phyloP scores from a whole-genome alignment of 2,888 invertebrate genomes.

The Bedellia somnulentella region DNA sequence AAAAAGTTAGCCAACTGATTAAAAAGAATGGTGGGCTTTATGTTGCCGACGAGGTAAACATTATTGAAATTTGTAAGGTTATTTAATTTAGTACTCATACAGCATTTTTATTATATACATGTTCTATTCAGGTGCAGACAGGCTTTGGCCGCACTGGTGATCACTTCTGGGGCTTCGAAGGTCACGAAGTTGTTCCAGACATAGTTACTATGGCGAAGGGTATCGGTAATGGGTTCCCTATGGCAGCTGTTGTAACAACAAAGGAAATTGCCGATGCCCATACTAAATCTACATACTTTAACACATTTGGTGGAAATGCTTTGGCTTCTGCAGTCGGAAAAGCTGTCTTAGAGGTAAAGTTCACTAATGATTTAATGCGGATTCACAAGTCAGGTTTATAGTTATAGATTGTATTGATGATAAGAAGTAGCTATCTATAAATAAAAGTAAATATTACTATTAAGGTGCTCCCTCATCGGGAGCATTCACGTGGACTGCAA shows the following conservation, averaged over 20 bases:
- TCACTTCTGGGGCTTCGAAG: constrained; percentile 95
- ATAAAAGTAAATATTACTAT: too few species aligned
- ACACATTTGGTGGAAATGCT: constrained; percentile 96
- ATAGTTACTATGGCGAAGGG: constrained; percentile 96
- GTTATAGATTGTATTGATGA: neutral
- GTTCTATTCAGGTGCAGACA: constrained; percentile 75
- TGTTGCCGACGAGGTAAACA: constrained; percentile 83
- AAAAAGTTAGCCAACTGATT: constrained; percentile 76
- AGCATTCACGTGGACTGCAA: too few species aligned
- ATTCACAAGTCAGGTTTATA: too few species aligned
- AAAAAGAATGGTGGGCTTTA: constrained; percentile 83
- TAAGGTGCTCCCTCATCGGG: too few species aligned
- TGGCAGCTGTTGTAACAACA: constrained; percentile 94
- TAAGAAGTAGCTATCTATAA: too few species aligned
- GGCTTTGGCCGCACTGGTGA: constrained; percentile 95
- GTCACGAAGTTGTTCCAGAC: constrained; percentile 84
- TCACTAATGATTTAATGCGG: constrained; percentile 6
- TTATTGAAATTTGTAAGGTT: neutral
- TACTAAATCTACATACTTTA: constrained; percentile 80
- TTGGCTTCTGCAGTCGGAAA: constrained; percentile 85
- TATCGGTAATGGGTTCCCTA: constrained; percentile 93
- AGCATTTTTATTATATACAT: neutral
- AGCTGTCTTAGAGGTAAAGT: constrained; percentile 85
- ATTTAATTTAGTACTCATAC: neutral
- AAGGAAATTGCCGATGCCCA: constrained; percentile 82